Base-by-base conservation (phyloP, 2,113 vertebrate species). In the Columba janthina region DNA sequence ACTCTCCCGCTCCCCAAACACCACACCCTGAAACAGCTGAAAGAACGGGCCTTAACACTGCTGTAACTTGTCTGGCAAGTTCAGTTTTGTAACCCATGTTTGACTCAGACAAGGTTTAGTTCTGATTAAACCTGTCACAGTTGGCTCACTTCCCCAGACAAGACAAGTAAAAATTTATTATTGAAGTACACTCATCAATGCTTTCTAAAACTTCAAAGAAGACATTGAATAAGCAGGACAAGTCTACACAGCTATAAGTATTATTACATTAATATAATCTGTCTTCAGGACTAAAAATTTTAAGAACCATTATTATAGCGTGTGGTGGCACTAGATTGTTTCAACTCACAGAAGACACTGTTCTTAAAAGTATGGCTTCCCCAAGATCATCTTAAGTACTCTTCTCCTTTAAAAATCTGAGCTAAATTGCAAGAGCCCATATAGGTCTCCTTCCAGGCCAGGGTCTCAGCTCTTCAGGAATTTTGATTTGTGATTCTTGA, bases 11-110 rank as follows among this genome's bases (percentile, higher is more conserved):
- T 94, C 72, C 90, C n/a, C 79, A 78, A 62, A 32, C 62, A 90
- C 92, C 83, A 83, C 91, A 69, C 78, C 88, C 91, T 71, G 53
- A 16, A 96, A 94, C 94, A 96, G 97, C 96, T 98, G 97, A 97
- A 94, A 89, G 95, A 95, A 61, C 88, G 71, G 16, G 86, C 79
- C 90, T 93, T 74, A 89, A 69, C 9, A 19, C 82, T 89, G 53
- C 89, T 90, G 93, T 76, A 96, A 95, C 93, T 92, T 82, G 92
- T 61, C 83, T 40, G 16, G 89, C 34, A 44, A 40, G 83, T 96
- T 96, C 1, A 2, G 96, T 90, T 97, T 85, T 96, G 91, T 88
- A 96, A 85, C 76, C 96, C 88, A 54, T 15, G 0, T 62, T 74
- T 74, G 94, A 77, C 88, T 97, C 72, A 42, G 60, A 34, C 12